Evolutionary conservation across 2,888 invertebrate genomes (phyloP).

Genomic region (Notocelia uddmanniana): DNA sequence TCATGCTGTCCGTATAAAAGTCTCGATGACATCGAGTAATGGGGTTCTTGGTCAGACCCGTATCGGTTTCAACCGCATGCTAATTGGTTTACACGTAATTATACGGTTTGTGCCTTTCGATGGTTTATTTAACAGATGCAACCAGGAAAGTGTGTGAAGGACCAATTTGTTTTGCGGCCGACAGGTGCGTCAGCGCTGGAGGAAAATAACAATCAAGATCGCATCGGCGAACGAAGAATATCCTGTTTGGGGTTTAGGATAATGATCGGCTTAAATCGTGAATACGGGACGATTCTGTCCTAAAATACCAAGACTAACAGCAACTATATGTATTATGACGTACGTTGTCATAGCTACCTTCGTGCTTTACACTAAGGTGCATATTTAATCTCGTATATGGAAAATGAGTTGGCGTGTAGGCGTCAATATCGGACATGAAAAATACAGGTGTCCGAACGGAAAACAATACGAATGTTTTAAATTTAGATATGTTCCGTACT

Average conservation of each 20-base stretch:
- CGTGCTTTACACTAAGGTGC: no score
- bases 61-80: slow-evolving; percentile 24
- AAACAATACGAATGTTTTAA: slow-evolving; percentile 1
- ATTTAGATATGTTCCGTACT: slow-evolving; percentile 3
- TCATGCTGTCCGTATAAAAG: not conserved
- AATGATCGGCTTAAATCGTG: slow-evolving; percentile 13
- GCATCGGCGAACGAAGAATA: slow-evolving; percentile 11
- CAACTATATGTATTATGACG: no score
- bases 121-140: slow-evolving; percentile 36
- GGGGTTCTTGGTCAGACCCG: not conserved
- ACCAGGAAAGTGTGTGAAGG: slow-evolving; percentile 39
- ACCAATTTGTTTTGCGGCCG: slow-evolving; percentile 33
- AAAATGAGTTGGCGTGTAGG: no score
- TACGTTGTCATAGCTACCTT: no score
- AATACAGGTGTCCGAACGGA: no score
- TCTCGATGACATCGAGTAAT: not conserved
- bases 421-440: no score
- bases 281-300: slow-evolving; percentile 1
- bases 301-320: slow-evolving; percentile 3
- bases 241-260: slow-evolving; percentile 31
- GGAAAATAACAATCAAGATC: slow-evolving; percentile 36
- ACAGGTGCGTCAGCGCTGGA: slow-evolving; percentile 34
- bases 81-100: slow-evolving; percentile 37
- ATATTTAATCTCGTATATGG: no score
- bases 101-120: slow-evolving; percentile 16